Evolutionary conservation across 2,113 vertebrate species (phyloP).

Genomic region (Symphodus melops): DNA sequence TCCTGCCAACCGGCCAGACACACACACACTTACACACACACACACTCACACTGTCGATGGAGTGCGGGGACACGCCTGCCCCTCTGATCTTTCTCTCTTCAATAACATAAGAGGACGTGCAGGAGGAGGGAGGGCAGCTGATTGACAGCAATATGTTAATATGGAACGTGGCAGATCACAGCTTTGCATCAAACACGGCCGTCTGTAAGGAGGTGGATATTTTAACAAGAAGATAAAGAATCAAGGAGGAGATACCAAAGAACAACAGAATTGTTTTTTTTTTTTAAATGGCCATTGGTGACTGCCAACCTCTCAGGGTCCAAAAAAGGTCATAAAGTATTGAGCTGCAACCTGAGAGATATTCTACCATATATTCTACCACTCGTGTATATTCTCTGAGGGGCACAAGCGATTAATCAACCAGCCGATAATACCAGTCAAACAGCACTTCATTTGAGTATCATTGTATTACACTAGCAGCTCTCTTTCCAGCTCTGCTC

Average conservation of each 20-base stretch:
- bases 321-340: constrained; percentile 4
- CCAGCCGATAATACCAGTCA: no score
- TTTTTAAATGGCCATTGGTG: constrained; percentile 2
- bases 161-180: constrained; percentile 55
- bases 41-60: constrained; percentile 49
- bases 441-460: no score
- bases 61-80: constrained; percentile 69
- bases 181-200: constrained; percentile 32
- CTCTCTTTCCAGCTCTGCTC: no score
- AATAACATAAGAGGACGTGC: constrained; percentile 68
- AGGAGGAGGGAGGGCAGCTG: constrained; percentile 12
- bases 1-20: constrained; percentile 53
- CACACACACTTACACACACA: constrained; percentile 30
- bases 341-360: neutral
- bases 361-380: no score
- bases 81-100: constrained; percentile 74
- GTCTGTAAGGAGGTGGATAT: constrained; percentile 5
- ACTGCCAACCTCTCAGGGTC: constrained; percentile 5
- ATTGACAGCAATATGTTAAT: constrained; percentile 68
- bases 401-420: no score
- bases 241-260: neutral
- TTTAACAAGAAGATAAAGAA: constrained; percentile 5
- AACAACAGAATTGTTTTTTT: neutral
- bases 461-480: no score
- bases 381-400: no score